A percentile compares a stretch with the other conserved stretches of the same genome.
Evolutionary conservation across 2,888 invertebrate species (phyloP).

Genomic region (Temnothorax ravouxi): DNA sequence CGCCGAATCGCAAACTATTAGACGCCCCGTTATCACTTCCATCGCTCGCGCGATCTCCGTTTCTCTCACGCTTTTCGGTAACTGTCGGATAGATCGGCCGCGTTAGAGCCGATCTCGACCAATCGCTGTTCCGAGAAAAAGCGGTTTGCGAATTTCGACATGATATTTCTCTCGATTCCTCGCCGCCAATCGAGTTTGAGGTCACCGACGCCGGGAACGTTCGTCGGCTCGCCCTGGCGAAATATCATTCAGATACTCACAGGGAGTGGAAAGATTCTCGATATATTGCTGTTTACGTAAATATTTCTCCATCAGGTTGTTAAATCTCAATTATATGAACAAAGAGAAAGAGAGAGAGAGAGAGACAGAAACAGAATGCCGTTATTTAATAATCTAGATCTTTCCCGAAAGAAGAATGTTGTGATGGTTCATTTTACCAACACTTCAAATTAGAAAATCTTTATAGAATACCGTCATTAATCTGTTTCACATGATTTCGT

Average conservation of each 20-base stretch:
- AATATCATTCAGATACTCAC: slow-evolving; percentile 36
- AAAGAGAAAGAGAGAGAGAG: background rate
- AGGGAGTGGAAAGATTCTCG: slow-evolving; percentile 27
- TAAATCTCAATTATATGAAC: background rate
- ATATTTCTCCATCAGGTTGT: slow-evolving; percentile 25
- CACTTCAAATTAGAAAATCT: slow-evolving; percentile 8
- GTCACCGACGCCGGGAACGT: slow-evolving; percentile 36
- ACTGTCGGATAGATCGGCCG: slow-evolving; percentile 29
- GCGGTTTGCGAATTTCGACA: slow-evolving; percentile 66
- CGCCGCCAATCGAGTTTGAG: slow-evolving; percentile 40
- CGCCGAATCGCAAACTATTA: slow-evolving; percentile 76
- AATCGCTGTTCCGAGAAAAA: slow-evolving; percentile 41
- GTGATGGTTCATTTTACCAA: background rate
- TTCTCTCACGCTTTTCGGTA: slow-evolving; percentile 7
- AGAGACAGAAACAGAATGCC: background rate
- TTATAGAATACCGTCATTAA: background rate
- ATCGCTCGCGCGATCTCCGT: slow-evolving; percentile 54
- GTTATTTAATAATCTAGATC: slow-evolving; percentile 27
- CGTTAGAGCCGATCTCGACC: background rate
- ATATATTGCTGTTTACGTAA: slow-evolving; percentile 43
- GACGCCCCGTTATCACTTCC: slow-evolving; percentile 74
- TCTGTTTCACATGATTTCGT: background rate
- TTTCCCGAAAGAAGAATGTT: slow-evolving; percentile 3
- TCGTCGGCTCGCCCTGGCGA: slow-evolving; percentile 35
- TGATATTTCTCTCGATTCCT: slow-evolving; percentile 38